Evolutionary conservation across 2,113 vertebrate species (phyloP).

Genomic region (Embiotoca jacksoni): DNA sequence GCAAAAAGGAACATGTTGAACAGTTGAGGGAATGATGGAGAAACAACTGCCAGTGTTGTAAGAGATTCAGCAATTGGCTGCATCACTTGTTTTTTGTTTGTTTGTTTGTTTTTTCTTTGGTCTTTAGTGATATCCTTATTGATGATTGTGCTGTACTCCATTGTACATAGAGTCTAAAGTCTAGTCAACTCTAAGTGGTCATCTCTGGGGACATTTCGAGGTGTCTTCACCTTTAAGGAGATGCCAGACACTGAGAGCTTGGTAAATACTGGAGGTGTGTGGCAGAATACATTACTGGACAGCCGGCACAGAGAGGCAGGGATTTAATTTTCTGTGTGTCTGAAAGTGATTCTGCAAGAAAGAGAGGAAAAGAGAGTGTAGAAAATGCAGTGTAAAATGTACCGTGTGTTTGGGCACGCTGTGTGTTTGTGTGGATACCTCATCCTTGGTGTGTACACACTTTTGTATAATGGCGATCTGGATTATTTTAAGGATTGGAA

Average conservation of each 20-base stretch:
- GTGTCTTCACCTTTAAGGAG: conserved; percentile 74
- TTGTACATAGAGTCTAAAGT: conserved; percentile 15
- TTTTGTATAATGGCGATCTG: conserved; percentile 32
- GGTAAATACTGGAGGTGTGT: conserved; percentile 80
- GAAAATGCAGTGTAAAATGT: neutral
- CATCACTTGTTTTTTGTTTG: no score
- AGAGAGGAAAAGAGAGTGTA: neutral
- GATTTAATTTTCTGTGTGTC: conserved; percentile 53
- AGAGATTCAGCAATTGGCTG: no score
- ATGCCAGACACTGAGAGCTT: conserved; percentile 67
- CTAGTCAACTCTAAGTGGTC: conserved; percentile 28
- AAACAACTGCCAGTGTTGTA: no score
- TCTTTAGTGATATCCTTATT: neutral
- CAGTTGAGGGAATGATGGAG: no score
- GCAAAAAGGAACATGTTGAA: neutral
- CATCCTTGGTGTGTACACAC: conserved; percentile 11
- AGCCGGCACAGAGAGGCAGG: conserved; percentile 39
- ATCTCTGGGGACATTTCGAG: conserved; percentile 58
- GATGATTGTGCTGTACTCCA: neutral
- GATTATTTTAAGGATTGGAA: neutral
- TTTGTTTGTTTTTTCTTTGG: neutral
- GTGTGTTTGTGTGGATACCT: conserved; percentile 5
- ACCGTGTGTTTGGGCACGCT: conserved; percentile 14
- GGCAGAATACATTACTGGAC: conserved; percentile 74
- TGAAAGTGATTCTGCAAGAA: neutral